Evolutionary conservation across 1,140 invertebrate species (phyloP).

Genomic region (Drosophila mojavensis): DNA sequence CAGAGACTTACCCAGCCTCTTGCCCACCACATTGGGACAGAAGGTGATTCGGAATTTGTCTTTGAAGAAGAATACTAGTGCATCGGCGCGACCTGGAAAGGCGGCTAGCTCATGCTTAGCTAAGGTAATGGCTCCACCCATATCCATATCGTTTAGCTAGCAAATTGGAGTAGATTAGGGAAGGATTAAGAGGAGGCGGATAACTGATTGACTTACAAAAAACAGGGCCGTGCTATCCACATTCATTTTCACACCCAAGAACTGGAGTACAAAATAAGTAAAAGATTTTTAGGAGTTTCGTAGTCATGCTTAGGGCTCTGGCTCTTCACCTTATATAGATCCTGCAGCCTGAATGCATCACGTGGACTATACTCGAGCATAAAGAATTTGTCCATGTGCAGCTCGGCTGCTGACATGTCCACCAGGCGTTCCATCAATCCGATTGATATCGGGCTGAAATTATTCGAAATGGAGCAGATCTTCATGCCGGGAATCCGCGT

Average conservation of each 20-base stretch:
- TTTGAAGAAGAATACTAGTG: conserved; percentile 28
- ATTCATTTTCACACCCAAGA: background rate
- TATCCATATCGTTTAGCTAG: conserved; percentile 41
- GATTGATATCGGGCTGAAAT: conserved; percentile 14
- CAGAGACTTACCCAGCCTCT: conserved; percentile 35
- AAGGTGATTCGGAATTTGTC: conserved; percentile 26
- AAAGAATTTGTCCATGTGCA: background rate
- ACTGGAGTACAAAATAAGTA: conserved; percentile 9
- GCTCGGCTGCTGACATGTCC: conserved; percentile 41
- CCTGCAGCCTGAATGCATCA: conserved; percentile 10
- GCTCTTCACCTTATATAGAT: conserved; percentile 8
- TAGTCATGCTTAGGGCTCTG: background rate
- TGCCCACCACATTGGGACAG: conserved; percentile 53
- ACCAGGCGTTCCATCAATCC: conserved; percentile 1
- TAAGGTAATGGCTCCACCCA: conserved; percentile 44
- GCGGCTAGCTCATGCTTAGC: conserved; percentile 1
- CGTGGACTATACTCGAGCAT: conserved; percentile 31
- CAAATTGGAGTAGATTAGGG: fast-evolving
- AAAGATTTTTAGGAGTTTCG: background rate
- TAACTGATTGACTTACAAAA: conserved; percentile 35
- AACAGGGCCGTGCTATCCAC: conserved; percentile 39
- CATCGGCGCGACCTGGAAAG: conserved; percentile 36
- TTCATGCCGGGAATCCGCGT: background rate
- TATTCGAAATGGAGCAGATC: conserved; percentile 41
- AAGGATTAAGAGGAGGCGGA: background rate